Conservation (phyloP, 2,113 vertebrate genomes). For the Aegypius monachus region DNA sequence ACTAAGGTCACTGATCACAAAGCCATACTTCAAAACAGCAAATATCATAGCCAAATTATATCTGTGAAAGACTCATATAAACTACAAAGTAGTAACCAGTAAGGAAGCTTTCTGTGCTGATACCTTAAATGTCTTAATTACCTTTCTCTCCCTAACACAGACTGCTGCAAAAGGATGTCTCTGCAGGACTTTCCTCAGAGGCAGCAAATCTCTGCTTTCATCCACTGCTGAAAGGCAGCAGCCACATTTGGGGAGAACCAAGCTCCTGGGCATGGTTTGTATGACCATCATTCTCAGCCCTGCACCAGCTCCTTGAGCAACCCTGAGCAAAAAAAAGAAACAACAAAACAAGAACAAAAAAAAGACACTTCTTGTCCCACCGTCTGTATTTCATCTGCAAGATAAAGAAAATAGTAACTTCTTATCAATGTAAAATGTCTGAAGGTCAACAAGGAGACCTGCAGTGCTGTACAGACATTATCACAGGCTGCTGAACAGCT, state of each 20-base stretch:
- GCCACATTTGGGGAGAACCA: not conserved
- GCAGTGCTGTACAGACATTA: not conserved
- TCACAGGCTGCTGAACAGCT: not conserved
- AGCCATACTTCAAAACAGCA: not conserved
- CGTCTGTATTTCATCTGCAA: not conserved
- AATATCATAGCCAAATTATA: not conserved
- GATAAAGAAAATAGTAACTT: not conserved
- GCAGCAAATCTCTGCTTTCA: not conserved
- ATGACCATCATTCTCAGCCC: not conserved
- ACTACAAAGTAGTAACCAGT: not conserved
- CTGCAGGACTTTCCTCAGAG: not conserved
- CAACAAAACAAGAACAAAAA: too few relatives aligned
- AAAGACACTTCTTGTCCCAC: not conserved
- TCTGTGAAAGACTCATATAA: not conserved
- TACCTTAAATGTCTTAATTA: not conserved
- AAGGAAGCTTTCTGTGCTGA: not conserved
- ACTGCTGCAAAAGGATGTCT: not conserved
- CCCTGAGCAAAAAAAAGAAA: fast-evolving
- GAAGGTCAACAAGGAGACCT: not conserved
- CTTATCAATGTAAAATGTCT: not conserved
- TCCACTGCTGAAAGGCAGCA: not conserved
- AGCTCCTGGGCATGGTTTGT: not conserved
- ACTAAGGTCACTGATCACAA: not conserved
- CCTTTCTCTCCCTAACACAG: not conserved
- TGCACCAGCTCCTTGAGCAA: not conserved